Percentiles rank a stretch among this genome's conserved stretches.
Conservation (phyloP, 1,140 invertebrate genomes). For the Pogonomyrmex californicus region DNA sequence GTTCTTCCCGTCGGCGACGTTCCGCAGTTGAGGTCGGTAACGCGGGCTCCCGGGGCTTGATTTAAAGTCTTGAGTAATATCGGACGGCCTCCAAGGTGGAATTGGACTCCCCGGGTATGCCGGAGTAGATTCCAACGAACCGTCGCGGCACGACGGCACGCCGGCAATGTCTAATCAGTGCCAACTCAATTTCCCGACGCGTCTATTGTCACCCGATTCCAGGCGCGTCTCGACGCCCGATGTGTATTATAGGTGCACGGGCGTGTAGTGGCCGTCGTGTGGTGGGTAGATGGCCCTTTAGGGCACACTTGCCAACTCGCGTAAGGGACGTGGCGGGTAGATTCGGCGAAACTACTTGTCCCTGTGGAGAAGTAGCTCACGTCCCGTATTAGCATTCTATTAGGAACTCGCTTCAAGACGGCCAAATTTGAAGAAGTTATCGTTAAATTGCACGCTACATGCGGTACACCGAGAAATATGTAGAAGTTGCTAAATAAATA, state of each 20-base stretch:
- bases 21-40: neutral
- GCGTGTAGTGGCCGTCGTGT: neutral
- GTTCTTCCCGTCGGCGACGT: constrained; percentile 8
- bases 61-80: constrained; percentile 75
- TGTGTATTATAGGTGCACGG: constrained; percentile 46
- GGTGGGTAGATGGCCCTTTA: neutral
- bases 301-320: constrained; percentile 9
- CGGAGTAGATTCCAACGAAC: constrained; percentile 81
- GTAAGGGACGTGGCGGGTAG: neutral
- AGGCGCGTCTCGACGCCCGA: constrained; percentile 69
- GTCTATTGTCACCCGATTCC: constrained; percentile 81
- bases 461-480: neutral
- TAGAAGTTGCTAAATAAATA: neutral
- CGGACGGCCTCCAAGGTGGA: constrained; percentile 63
- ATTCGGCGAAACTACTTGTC: constrained; percentile 8
- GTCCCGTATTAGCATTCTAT: constrained; percentile 37
- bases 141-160: constrained; percentile 82
- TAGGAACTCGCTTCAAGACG: neutral
- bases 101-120: constrained; percentile 77
- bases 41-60: constrained; percentile 40
- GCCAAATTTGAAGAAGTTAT: constrained; percentile 21
- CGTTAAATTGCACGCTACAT: neutral
- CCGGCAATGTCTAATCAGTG: constrained; percentile 85
- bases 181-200: constrained; percentile 83
- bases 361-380: neutral